Percentiles rank a stretch among this genome's conserved stretches.
phyloP scores from a whole-genome alignment of 1,140 invertebrate species.

The Zaprionus camerounensis region DNA sequence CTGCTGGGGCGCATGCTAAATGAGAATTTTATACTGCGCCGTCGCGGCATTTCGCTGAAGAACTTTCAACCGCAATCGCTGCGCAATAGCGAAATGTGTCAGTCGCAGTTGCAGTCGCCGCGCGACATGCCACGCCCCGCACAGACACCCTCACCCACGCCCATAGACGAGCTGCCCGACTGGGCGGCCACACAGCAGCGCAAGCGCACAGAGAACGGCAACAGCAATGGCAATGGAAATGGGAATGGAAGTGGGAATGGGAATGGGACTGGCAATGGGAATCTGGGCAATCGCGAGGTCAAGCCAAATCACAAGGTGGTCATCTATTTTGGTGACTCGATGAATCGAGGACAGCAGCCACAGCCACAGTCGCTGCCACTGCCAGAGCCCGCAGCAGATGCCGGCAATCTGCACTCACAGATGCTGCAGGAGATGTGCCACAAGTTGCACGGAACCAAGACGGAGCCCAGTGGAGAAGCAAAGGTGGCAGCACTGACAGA shows the following conservation, averaged over 20 bases:
- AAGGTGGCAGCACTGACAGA: neutral
- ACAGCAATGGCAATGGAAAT: constrained; percentile 7
- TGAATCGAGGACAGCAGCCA: constrained; percentile 83
- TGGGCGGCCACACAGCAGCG: constrained; percentile 52
- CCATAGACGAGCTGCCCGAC: constrained; percentile 71
- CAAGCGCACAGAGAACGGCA: constrained; percentile 12
- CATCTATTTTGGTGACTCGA: constrained; percentile 89
- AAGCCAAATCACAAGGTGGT: constrained; percentile 87
- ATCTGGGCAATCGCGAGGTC: constrained; percentile 45
- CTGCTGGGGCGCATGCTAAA: constrained; percentile 77
- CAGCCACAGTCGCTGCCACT: constrained; percentile 33
- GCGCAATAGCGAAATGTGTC: constrained; percentile 80
- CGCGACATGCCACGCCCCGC: constrained; percentile 57
- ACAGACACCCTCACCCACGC: constrained; percentile 74
- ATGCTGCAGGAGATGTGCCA: constrained; percentile 76
- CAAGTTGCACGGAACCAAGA: constrained; percentile 49
- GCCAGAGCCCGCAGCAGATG: constrained; percentile 45
- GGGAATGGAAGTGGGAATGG: constrained; percentile 2
- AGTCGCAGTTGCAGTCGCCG: constrained; percentile 45
- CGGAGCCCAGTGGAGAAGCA: neutral
- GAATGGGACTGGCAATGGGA: constrained; percentile 30
- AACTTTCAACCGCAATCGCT: constrained; percentile 80
- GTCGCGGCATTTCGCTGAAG: constrained; percentile 75
- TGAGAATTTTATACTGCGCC: constrained; percentile 84
- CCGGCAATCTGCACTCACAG: constrained; percentile 63